Percentiles rank a stretch among this genome's conserved stretches.
phyloP scores from a whole-genome alignment of 2,113 vertebrate genomes.

The Pedetes capensis region DNA sequence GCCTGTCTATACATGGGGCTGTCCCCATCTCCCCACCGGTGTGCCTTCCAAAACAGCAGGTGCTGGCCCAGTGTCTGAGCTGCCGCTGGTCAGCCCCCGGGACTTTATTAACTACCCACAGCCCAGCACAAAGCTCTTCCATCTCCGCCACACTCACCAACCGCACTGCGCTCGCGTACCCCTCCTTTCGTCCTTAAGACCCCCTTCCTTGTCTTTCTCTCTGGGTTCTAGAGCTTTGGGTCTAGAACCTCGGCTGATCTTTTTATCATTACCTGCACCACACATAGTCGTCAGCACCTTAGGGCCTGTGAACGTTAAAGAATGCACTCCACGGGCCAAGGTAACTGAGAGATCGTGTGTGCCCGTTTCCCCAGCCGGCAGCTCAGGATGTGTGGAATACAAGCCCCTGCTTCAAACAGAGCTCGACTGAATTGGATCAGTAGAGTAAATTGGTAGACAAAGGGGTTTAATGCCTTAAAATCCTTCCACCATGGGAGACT shows the following conservation, averaged over 20 bases:
- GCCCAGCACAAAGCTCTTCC: neutral
- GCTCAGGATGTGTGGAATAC: neutral
- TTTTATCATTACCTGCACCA: neutral
- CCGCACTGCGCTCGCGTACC: neutral
- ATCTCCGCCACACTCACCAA: accelerated
- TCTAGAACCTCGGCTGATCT: neutral
- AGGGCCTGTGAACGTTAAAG: neutral
- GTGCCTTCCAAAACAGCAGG: neutral
- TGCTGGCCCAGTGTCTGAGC: neutral
- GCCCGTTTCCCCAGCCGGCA: accelerated
- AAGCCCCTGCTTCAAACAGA: neutral
- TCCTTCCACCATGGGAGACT: neutral
- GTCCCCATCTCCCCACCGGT: neutral
- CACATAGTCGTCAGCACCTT: neutral
- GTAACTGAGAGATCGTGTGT: neutral
- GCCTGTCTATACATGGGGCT: no score
- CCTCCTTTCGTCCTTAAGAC: neutral
- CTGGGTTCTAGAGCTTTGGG: neutral
- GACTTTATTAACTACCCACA: neutral
- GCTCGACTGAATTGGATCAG: conserved; percentile 1
- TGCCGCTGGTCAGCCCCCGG: neutral
- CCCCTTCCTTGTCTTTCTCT: neutral
- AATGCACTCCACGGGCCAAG: neutral
- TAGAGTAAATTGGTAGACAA: neutral
- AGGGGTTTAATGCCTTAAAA: neutral